Conservation (phyloP, 2,113 vertebrate species). For the Kryptolebias marmoratus region DNA sequence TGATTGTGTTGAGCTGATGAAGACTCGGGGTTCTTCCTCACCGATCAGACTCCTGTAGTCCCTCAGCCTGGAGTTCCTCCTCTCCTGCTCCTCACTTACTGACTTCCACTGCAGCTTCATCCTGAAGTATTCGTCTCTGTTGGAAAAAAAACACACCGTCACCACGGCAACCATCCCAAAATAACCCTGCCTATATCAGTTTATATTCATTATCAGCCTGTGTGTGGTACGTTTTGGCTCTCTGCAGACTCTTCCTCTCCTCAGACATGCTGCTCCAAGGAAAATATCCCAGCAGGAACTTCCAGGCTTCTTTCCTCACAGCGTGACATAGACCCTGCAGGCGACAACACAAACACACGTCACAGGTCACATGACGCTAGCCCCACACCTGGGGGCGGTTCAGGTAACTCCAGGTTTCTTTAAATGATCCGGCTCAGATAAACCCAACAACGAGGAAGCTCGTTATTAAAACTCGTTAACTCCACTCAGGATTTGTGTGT, state of each 20-base stretch:
- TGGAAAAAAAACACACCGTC: neutral
- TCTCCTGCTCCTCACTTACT: slow-evolving; percentile 94
- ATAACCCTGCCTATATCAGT: neutral
- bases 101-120: slow-evolving; percentile 99
- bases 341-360: neutral
- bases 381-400: no score
- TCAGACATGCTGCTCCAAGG: slow-evolving; percentile 93
- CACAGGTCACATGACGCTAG: neutral
- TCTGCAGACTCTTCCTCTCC: slow-evolving; percentile 87
- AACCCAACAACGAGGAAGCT: no score
- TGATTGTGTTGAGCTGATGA: neutral
- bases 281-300: slow-evolving; percentile 93
- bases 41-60: slow-evolving; percentile 96
- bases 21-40: slow-evolving; percentile 54
- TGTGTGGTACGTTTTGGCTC: slow-evolving; percentile 85
- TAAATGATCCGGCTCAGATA: no score
- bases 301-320: slow-evolving; percentile 93
- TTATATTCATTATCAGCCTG: neutral
- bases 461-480: no score
- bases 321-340: slow-evolving; percentile 89
- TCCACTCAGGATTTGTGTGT: no score
- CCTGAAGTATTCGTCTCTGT: slow-evolving; percentile 95
- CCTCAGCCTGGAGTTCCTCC: slow-evolving; percentile 91
- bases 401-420: no score
- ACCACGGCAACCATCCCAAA: neutral